Evolutionary conservation across 2,113 vertebrate genomes (phyloP).

Genomic region (Hippocampus zosterae): DNA sequence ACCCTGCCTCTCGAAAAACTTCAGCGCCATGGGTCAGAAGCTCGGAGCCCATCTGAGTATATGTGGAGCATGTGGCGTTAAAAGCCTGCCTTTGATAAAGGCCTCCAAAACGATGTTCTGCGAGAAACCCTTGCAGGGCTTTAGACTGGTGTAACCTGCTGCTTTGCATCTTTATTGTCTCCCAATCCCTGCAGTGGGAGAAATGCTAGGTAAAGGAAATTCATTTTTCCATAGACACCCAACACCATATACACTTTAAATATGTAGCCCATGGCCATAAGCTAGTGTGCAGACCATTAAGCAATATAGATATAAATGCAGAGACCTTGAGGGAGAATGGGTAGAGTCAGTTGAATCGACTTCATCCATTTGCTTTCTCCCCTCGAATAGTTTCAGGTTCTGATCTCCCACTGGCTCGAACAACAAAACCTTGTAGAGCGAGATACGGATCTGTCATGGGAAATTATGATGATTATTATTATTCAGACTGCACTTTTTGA

Average conservation of each 20-base stretch:
- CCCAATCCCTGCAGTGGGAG: slow-evolving; percentile 22
- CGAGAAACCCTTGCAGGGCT: slow-evolving; percentile 54
- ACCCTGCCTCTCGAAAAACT: slow-evolving; percentile 36
- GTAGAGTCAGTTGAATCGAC: neutral
- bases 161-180: slow-evolving; percentile 17
- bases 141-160: slow-evolving; percentile 41
- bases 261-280: slow-evolving; percentile 4
- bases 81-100: slow-evolving; percentile 62
- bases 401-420: slow-evolving; percentile 46
- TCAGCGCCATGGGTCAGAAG: slow-evolving; percentile 34
- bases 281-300: slow-evolving; percentile 3
- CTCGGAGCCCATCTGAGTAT: slow-evolving; percentile 34
- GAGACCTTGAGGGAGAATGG: slow-evolving; percentile 9
- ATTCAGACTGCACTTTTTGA: slow-evolving; percentile 52
- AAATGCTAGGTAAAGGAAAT: slow-evolving; percentile 35
- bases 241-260: slow-evolving; percentile 1
- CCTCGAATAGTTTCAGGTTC: slow-evolving; percentile 37
- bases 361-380: slow-evolving; percentile 33
- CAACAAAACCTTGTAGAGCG: slow-evolving; percentile 31
- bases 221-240: neutral
- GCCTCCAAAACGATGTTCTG: slow-evolving; percentile 54
- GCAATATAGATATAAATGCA: slow-evolving; percentile 2
- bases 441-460: slow-evolving; percentile 46
- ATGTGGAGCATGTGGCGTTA: slow-evolving; percentile 43
- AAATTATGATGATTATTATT: slow-evolving; percentile 43